Conservation (phyloP, 1,140 invertebrate species). For the Mesaphorura yosii region DNA sequence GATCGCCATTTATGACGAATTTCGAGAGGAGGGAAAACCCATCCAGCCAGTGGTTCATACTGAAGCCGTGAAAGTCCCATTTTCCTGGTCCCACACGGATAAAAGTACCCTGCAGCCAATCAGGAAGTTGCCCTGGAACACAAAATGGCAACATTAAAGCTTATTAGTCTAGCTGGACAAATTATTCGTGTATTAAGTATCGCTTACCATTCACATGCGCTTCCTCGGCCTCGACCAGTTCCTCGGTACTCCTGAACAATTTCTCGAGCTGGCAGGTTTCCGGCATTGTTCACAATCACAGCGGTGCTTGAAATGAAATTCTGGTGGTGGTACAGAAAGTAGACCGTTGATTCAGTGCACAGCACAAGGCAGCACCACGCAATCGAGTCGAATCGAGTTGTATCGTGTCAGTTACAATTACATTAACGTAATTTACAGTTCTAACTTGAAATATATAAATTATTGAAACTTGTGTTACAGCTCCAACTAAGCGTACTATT, state of each 20-base stretch:
- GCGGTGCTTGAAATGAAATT: no score
- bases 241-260: conserved; percentile 11
- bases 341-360: no score
- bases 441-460: no score
- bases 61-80: conserved; percentile 29
- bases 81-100: conserved; percentile 28
- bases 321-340: no score
- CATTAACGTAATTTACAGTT: no score
- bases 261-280: conserved; percentile 6
- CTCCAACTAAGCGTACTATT: no score
- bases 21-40: conserved; percentile 30
- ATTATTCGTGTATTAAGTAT: not conserved
- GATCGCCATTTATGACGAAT: conserved; percentile 26
- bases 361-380: no score
- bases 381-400: no score
- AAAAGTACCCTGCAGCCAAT: conserved; percentile 23
- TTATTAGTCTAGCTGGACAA: no score
- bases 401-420: no score
- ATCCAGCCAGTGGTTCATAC: conserved; percentile 31
- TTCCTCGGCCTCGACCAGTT: conserved; percentile 6
- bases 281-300: conserved; percentile 3
- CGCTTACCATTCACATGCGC: conserved; percentile 14
- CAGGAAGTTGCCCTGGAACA: conserved; percentile 22
- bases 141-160: no score
- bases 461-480: no score